Evolutionary conservation across 2,113 vertebrate species (phyloP).

Genomic region (Stictonetta naevosa): DNA sequence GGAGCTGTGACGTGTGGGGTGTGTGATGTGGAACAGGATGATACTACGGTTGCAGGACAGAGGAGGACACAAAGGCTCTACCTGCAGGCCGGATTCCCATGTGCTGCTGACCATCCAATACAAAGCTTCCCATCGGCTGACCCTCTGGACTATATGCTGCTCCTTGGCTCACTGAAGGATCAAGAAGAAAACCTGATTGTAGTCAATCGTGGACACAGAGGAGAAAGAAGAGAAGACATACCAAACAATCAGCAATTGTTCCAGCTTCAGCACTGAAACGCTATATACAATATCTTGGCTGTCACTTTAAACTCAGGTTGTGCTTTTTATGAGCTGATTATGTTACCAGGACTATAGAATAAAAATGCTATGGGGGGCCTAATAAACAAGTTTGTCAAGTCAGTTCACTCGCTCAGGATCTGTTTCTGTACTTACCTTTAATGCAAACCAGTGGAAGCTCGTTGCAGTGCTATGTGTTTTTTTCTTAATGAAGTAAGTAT

Average conservation of each 20-base stretch:
- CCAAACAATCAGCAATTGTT: constrained; percentile 99
- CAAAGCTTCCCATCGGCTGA: constrained; percentile 99
- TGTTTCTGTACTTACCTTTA: constrained; percentile 62
- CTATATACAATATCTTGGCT: constrained; percentile 79
- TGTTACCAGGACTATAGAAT: constrained; percentile 69
- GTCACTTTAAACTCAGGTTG: constrained; percentile 66
- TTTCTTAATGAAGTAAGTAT: constrained; percentile 28
- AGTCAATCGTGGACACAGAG: constrained; percentile 99
- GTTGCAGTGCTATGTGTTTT: constrained; percentile 2
- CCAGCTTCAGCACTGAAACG: constrained; percentile 90
- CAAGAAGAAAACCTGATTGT: constrained; percentile 99
- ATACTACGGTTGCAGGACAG: constrained; percentile 21
- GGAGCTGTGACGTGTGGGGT: constrained; percentile 39
- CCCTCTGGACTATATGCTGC: constrained; percentile 99
- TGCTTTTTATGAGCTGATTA: constrained; percentile 58
- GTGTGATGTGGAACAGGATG: constrained; percentile 29
- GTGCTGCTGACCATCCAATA: constrained; percentile 99
- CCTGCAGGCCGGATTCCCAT: constrained; percentile 99
- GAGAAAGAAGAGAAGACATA: constrained; percentile 96
- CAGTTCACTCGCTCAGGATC: constrained; percentile 36
- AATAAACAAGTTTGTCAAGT: constrained; percentile 50
- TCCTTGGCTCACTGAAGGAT: constrained; percentile 99
- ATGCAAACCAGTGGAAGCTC: constrained; percentile 36
- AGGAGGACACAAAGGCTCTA: constrained; percentile 69
- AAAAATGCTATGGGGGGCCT: constrained; percentile 61